Conservation (phyloP, 64 coral and sea anemone genomes). For the Pocillopora damicornis region DNA sequence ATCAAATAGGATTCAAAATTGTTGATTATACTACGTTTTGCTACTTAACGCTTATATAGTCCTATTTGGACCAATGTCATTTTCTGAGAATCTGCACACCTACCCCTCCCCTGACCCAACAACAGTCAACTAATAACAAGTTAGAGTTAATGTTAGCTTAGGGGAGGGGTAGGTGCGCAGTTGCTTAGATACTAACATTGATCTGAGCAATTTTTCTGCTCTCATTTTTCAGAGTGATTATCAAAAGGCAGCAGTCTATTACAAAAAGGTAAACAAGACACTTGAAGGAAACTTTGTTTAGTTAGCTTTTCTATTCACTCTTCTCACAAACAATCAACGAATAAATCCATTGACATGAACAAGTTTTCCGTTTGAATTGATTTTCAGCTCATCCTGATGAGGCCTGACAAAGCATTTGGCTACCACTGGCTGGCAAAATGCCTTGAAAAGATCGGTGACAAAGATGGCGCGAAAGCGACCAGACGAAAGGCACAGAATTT, state of each 20-base stretch:
- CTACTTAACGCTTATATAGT: too few species aligned
- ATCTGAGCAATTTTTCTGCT: neutral
- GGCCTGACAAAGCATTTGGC: constrained; percentile 8
- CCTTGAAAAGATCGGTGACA: constrained; percentile 38
- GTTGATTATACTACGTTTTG: too few species aligned
- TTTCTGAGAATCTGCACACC: too few species aligned
- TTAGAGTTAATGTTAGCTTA: too few species aligned
- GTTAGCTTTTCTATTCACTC: neutral
- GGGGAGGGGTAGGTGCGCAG: too few species aligned
- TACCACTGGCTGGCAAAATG: constrained; percentile 23
- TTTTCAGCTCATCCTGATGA: constrained; percentile 32
- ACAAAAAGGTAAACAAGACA: neutral
- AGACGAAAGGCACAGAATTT: neutral
- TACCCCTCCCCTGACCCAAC: too few species aligned
- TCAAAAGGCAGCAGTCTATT: constrained; percentile 31
- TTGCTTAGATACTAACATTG: too few species aligned
- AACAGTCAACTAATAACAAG: too few species aligned
- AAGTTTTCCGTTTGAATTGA: neutral
- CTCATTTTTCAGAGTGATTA: constrained; percentile 11
- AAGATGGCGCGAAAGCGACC: constrained; percentile 17
- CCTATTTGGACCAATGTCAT: too few species aligned
- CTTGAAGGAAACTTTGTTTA: neutral
- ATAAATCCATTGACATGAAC: neutral
- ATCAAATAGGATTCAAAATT: too few species aligned
- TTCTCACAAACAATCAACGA: neutral